Base-by-base conservation (phyloP, 92 coral and sea anemone genomes). In the Scolanthus callimorphus region DNA sequence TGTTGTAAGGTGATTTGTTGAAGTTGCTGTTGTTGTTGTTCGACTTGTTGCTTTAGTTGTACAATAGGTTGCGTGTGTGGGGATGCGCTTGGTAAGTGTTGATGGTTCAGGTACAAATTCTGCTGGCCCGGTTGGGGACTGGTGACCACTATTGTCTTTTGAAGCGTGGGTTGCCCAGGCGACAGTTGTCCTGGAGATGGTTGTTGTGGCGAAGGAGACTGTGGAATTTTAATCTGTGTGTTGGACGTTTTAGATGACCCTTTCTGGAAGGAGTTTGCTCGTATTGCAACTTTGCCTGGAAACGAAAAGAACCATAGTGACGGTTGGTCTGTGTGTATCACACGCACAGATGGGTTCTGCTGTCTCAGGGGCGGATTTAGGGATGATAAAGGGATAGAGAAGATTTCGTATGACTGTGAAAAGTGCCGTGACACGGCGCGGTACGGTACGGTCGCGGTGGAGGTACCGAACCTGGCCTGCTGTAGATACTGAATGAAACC, bases 41-140 rank as follows among this genome's bases (percentile, higher is more conserved):
- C 90, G 17, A 87, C 95, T 66, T 87, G 96, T 61, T 87, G 96
- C 51, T 69, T 87, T 4, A 87, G 77, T 27, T 87, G 96, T 25
- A 72, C 96, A 53, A 87, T 87, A 9, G 96, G 96, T 59, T 75
- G 92, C 25, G 74, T n/a, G n/a, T n/a, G 77, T 6, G 41, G 15
- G 22, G 76, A 65, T 0, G 92, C 38, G 43, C 59, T 76, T 29
- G 83, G 58, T 15, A 84, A 63, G 62, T 83, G 84, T 43, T 67
- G 89, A 21, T 89, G 97, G 65, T 85, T 85, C 31, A 84, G 60
- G 34, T 85, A 84, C 60, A 75, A 53, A 54, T 81, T 84, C 17
- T 82, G 84, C 56, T 85, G 92, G 26, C 83, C 78, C 17, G 78
- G 82, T 54, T 87, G 89, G 20, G 88, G 89, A 67, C 85, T 85